A percentile compares a stretch with the other conserved stretches of the same genome.
Evolutionary conservation across 1,140 invertebrate species (phyloP).

Genomic region (Zaprionus ghesquierei): DNA sequence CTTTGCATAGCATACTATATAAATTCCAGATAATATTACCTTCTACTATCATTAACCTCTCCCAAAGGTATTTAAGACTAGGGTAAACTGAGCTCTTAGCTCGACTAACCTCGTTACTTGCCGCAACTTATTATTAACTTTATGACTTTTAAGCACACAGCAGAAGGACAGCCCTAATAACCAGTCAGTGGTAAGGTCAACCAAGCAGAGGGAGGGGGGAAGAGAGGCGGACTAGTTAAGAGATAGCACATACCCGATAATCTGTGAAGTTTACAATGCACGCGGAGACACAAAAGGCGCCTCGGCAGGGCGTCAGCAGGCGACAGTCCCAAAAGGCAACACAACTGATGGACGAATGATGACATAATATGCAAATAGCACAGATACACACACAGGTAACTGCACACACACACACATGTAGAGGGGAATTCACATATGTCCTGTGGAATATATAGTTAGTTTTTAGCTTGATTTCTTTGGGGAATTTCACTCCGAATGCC

Average conservation of each 20-base stretch:
- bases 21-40: background rate
- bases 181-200: conserved; percentile 39
- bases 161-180: conserved; percentile 49
- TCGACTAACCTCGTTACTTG: conserved; percentile 70
- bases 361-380: conserved; percentile 78
- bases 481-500: conserved; percentile 56
- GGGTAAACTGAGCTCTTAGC: conserved; percentile 18
- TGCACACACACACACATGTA: conserved; percentile 23
- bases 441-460: conserved; percentile 69
- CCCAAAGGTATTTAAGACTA: conserved; percentile 29
- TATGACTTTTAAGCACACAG: conserved; percentile 38
- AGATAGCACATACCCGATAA: conserved; percentile 40
- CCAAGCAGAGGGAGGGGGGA: background rate
- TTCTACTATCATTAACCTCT: background rate
- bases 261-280: conserved; percentile 69
- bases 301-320: conserved; percentile 44
- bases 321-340: conserved; percentile 65
- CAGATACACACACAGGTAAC: conserved; percentile 52
- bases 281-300: conserved; percentile 5
- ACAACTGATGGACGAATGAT: conserved; percentile 73
- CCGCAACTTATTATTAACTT: conserved; percentile 56
- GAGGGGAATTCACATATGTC: conserved; percentile 3
- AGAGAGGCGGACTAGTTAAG: background rate
- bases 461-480: conserved; percentile 80
- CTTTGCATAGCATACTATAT: background rate